phyloP scores from a whole-genome alignment of 1,140 invertebrate species.

The Drosophila pallidifrons region DNA sequence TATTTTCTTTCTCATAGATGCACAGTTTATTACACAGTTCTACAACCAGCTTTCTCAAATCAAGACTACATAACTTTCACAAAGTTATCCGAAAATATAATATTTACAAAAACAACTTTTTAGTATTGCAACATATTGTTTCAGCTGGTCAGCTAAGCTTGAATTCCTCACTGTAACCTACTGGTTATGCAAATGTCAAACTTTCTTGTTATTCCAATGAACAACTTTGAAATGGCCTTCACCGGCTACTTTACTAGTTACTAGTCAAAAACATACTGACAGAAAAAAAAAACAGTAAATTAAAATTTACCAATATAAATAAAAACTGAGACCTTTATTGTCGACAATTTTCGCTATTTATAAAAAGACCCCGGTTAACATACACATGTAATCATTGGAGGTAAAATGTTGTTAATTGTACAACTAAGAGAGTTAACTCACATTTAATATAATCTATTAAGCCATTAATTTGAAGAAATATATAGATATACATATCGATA shows the following conservation, averaged over 20 bases:
- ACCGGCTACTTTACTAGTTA: not conserved
- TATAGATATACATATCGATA: not conserved
- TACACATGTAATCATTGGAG: not conserved
- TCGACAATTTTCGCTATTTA: no score
- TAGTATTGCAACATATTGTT: slow-evolving; percentile 41
- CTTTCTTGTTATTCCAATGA: not conserved
- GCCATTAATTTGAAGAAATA: not conserved
- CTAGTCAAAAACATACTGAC: no score
- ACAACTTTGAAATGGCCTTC: slow-evolving; percentile 1
- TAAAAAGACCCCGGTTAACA: no score
- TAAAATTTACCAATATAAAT: no score
- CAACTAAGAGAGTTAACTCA: not conserved
- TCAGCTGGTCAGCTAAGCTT: slow-evolving; percentile 46
- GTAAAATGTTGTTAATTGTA: not conserved
- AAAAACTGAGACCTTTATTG: no score
- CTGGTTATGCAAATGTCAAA: not conserved
- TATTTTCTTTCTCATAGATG: no score
- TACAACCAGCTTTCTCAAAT: not conserved
- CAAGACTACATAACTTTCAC: slow-evolving; percentile 3
- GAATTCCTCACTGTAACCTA: not conserved
- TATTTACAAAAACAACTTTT: not conserved
- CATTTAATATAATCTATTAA: not conserved
- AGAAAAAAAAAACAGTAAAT: no score
- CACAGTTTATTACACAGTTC: no score
- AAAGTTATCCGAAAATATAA: not conserved